Percentiles rank a stretch among this genome's conserved stretches.
Conservation (phyloP, 2,113 vertebrate species). For the Galbula dea region DNA sequence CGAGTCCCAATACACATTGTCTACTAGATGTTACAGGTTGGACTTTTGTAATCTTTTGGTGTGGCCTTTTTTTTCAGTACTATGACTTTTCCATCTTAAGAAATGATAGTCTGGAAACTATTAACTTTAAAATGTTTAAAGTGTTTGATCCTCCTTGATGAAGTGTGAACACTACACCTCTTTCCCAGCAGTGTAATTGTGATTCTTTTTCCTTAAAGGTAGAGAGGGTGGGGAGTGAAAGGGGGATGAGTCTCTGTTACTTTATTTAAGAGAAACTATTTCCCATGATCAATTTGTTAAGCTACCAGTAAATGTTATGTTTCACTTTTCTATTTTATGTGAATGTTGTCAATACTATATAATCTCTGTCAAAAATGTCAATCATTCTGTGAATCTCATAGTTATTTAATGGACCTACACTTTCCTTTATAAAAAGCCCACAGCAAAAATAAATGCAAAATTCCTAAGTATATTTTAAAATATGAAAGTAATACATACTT, state of each 20-base stretch:
- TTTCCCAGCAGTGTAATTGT: slow-evolving; percentile 31
- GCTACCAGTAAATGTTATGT: slow-evolving; percentile 40
- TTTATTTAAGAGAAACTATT: slow-evolving; percentile 51
- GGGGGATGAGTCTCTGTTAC: background rate
- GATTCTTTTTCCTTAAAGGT: slow-evolving; percentile 14
- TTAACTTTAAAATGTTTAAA: slow-evolving; percentile 65
- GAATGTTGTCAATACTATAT: slow-evolving; percentile 32
- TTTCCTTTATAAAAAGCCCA: background rate
- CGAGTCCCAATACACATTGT: background rate
- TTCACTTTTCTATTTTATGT: slow-evolving; percentile 51
- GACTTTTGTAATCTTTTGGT: background rate
- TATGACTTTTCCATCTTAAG: slow-evolving; percentile 24
- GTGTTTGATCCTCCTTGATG: slow-evolving; percentile 69
- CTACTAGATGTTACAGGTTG: slow-evolving; percentile 12
- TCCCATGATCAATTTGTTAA: slow-evolving; percentile 37
- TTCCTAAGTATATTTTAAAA: background rate
- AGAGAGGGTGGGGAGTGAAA: background rate
- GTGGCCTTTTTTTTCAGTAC: slow-evolving; percentile 41
- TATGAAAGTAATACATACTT: background rate
- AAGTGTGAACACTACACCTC: slow-evolving; percentile 65
- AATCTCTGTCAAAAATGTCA: slow-evolving; percentile 62
- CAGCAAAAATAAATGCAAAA: background rate
- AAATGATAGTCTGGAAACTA: slow-evolving; percentile 63
- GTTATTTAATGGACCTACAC: slow-evolving; percentile 14
- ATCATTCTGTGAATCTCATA: slow-evolving; percentile 37